Evolutionary conservation across 1,140 invertebrate species (phyloP), one percentile per base, ranked within the genome.

Genomic region (Drosophila baimaii): DNA sequence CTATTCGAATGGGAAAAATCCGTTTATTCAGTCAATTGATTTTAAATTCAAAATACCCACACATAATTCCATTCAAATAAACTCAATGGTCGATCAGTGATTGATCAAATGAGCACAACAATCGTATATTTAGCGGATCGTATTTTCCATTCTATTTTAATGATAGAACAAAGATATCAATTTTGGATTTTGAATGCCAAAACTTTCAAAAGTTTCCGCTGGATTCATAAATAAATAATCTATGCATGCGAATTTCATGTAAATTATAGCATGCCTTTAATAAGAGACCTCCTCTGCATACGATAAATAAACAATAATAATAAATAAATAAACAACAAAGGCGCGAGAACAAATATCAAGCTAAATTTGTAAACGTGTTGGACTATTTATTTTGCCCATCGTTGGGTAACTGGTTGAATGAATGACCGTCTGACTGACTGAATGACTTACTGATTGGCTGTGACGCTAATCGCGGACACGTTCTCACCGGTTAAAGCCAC

Each of bases 201-300:
- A 57, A 65, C 72, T 41, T 62, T 74, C 19, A 51, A 82, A 68
- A 56, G 71, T 83, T 84, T 83, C 71, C 65, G 69, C 46, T 71
- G 46, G 37, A 35, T 51, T n/a, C 17, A 35, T 58, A 72, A 64
- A 68, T 44, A 71, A 39, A 62, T 56, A 52, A 57, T 54, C 25
- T 41, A 52, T 68, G 51, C 51, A 65, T 61, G 81, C 69, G 12
- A 85, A 77, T 63, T 66, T 61, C 23, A 84, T 85, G 73, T 58
- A 77, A 84, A 77, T 85, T 59, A 35, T 9, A 13, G 8, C 3
- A 13, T 21, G 41, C 19, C 15, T 59, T 49, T 27, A 13, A 27
- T 37, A 47, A 25, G 37, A 55, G 12, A 43, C 27, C 47, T 25
- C 21, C 27, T 64, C 12, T 27, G 15, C 25, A 33, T 31, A 25